Evolutionary conservation across 2,888 invertebrate genomes (phyloP), one percentile per base, ranked within the genome.

Genomic region (Lepidonotus clava): DNA sequence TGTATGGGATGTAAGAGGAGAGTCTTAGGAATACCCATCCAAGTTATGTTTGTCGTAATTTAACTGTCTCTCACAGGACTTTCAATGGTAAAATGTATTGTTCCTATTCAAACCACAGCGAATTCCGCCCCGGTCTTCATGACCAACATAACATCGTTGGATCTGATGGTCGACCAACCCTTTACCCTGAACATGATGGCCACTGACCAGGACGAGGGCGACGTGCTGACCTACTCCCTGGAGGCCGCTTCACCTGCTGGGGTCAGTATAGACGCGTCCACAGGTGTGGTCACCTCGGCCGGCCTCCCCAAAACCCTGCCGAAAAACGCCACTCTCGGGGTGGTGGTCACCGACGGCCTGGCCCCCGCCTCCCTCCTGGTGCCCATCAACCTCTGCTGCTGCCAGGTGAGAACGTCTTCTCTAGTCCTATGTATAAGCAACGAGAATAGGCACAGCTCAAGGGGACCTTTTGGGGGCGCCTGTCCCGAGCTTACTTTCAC

Each of bases 351-450:
- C 0, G 80, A 80, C 28, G 80, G 80, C 8, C 24, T 28, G 28
- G 80, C 46, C 8, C 40, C 80, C 38, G n/a, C 38, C 86, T 14
- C 21, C 11, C 53, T 36, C 38, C 6, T 32, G 56, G 8, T 51
- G 8, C 36, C n/a, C 28, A 34, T 41, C 80, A 46, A 41, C 34
- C 24, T 53, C 34, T 53, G 86, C 40, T 14, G 40, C 4, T 36
- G 86, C 61, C 38, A 80, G 80, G 56, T 86, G 51, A 36, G 61
- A 0, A 38, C 38, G n/a, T n/a, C n/a, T n/a, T n/a, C n/a, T n/a
- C n/a, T n/a, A n/a, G n/a, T n/a, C n/a, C n/a, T n/a, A n/a, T n/a
- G n/a, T n/a, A n/a, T n/a, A n/a, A n/a, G n/a, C n/a, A n/a, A n/a
- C n/a, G n/a, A n/a, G n/a, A n/a, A n/a, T n/a, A n/a, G n/a, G n/a